Percentiles rank a stretch among this genome's conserved stretches.
Evolutionary conservation across 2,888 invertebrate genomes (phyloP).

Genomic region (Meiosimyza platycephala): DNA sequence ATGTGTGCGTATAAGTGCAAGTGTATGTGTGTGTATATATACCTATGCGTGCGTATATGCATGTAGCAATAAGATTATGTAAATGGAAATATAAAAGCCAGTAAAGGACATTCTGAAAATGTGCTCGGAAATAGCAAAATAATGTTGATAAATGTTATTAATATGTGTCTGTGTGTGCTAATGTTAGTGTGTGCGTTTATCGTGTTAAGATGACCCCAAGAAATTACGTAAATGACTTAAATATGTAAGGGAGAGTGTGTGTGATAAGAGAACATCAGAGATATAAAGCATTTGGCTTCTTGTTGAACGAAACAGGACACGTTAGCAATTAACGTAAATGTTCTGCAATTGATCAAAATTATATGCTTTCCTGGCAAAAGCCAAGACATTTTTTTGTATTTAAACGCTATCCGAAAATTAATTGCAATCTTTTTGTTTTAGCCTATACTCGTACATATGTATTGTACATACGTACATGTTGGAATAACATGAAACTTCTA

Average conservation of each 20-base stretch:
- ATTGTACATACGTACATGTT: too few species aligned
- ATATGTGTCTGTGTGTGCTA: background rate
- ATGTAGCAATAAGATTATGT: conserved; percentile 45
- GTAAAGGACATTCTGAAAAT: conserved; percentile 32
- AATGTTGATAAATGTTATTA: conserved; percentile 39
- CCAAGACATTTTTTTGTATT: too few species aligned
- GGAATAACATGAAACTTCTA: too few species aligned
- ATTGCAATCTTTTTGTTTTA: too few species aligned
- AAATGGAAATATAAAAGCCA: conserved; percentile 40
- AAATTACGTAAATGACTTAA: background rate
- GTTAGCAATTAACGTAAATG: conserved; percentile 10
- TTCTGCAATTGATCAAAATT: conserved; percentile 21
- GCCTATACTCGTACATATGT: too few species aligned
- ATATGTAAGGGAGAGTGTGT: too few species aligned
- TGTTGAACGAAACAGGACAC: conserved; percentile 9
- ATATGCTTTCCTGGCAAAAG: background rate
- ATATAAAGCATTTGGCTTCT: background rate
- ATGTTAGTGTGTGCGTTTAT: conserved; percentile 2
- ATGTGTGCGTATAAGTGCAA: conserved; percentile 13
- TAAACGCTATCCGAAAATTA: too few species aligned
- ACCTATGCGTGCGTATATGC: conserved; percentile 20
- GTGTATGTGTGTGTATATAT: conserved; percentile 16
- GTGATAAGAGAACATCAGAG: background rate
- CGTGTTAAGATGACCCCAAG: background rate
- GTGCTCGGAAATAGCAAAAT: conserved; percentile 34